Evolutionary conservation across 2,113 vertebrate species (phyloP).

Genomic region (Crypturellus undulatus): DNA sequence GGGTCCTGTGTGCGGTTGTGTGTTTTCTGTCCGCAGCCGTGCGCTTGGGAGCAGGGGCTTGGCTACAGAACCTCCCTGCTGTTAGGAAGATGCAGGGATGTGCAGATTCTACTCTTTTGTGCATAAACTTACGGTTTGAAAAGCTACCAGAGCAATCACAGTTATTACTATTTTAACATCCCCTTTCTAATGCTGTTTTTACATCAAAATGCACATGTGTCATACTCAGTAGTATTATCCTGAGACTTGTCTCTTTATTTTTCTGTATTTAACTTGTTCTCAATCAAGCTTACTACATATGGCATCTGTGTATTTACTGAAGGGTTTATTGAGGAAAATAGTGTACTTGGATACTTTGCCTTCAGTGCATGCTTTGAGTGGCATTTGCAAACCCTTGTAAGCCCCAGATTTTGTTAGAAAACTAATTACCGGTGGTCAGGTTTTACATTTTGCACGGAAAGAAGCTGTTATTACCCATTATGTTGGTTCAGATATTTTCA

Average conservation of each 20-base stretch:
- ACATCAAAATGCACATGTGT: constrained; percentile 13
- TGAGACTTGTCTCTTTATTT: not conserved
- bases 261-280: not conserved
- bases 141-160: not conserved
- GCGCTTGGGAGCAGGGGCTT: not conserved
- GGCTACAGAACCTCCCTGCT: not conserved
- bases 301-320: not conserved
- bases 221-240: not conserved
- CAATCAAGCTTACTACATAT: not conserved
- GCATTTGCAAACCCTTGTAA: not conserved
- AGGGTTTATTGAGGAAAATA: not conserved
- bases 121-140: not conserved
- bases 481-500: not conserved
- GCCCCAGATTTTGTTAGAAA: not conserved
- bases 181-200: not conserved
- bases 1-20: no score
- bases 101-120: constrained; percentile 10
- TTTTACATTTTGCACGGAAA: not conserved
- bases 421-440: not conserved
- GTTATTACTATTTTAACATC: not conserved
- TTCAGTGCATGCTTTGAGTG: not conserved
- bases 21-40: not conserved
- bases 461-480: not conserved
- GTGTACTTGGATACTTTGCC: not conserved
- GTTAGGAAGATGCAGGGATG: not conserved